Conservation (phyloP, 2,888 invertebrate species). For the Noctua comes region DNA sequence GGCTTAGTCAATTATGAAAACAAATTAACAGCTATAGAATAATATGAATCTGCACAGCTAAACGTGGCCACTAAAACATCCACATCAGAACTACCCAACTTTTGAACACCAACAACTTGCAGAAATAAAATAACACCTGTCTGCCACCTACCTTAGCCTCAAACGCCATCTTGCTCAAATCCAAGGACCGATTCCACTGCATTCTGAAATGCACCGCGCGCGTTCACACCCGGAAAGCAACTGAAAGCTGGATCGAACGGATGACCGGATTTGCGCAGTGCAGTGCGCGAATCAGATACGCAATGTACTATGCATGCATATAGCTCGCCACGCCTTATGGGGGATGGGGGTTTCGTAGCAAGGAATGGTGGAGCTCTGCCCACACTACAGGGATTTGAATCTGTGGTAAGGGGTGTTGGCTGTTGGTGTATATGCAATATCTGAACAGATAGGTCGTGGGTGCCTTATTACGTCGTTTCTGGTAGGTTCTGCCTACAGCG, state of each 20-base stretch:
- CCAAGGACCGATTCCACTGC: conserved; percentile 17
- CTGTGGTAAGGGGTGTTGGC: not conserved
- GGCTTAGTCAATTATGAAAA: no score
- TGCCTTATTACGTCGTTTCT: not conserved
- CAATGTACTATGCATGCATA: conserved; percentile 39
- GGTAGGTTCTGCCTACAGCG: not conserved
- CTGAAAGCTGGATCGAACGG: not conserved
- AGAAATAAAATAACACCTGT: not conserved
- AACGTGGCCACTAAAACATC: not conserved
- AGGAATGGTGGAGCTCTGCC: conserved; percentile 1
- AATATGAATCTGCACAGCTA: not conserved
- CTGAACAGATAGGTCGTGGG: not conserved
- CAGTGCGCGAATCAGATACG: conserved; percentile 30
- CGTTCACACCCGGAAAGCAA: not conserved
- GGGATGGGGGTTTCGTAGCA: not conserved
- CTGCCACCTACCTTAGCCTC: not conserved
- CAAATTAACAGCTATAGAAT: not conserved
- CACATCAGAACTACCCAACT: not conserved
- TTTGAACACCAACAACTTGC: not conserved
- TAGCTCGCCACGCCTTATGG: conserved; percentile 27
- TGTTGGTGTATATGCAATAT: not conserved
- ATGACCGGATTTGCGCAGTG: not conserved
- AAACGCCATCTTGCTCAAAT: conserved; percentile 21
- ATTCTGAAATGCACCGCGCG: conserved; percentile 28
- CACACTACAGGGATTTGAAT: not conserved